phyloP scores from a whole-genome alignment of 2,888 invertebrate species.

The Pachymerium ferrugineum region DNA sequence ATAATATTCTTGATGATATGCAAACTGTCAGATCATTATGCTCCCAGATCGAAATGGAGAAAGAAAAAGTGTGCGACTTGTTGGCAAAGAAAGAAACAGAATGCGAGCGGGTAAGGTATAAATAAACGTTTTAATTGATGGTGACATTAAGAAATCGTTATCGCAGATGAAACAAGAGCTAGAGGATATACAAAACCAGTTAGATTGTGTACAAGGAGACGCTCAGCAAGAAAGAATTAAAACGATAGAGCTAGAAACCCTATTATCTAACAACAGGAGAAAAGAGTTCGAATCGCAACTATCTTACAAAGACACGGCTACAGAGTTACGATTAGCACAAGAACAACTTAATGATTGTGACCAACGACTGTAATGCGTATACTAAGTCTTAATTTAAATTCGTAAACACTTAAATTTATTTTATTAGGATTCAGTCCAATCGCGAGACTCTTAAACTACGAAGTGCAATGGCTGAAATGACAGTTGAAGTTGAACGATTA shows the following conservation, averaged over 20 bases:
- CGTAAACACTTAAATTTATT: not conserved
- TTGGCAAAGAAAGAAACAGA: slow-evolving; percentile 45
- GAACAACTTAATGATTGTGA: slow-evolving; percentile 47
- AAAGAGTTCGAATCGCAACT: slow-evolving; percentile 49
- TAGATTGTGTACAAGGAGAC: slow-evolving; percentile 42
- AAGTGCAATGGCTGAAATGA: slow-evolving; percentile 46
- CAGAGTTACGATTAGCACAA: slow-evolving; percentile 47
- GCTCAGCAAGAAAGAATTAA: slow-evolving; percentile 40
- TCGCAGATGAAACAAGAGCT: slow-evolving; percentile 33
- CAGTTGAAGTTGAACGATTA: slow-evolving; percentile 47
- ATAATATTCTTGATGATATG: slow-evolving; percentile 45
- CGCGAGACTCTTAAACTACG: slow-evolving; percentile 45
- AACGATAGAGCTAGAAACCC: slow-evolving; percentile 42
- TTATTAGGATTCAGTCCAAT: slow-evolving; percentile 35
- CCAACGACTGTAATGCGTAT: slow-evolving; percentile 48
- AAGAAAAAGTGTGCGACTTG: slow-evolving; percentile 46
- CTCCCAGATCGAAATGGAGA: slow-evolving; percentile 45
- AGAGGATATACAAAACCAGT: slow-evolving; percentile 38
- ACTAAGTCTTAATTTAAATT: not conserved
- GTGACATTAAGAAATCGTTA: slow-evolving; percentile 16
- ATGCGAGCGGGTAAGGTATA: slow-evolving; percentile 47
- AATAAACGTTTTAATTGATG: not conserved
- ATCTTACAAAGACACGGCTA: slow-evolving; percentile 45
- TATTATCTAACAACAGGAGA: slow-evolving; percentile 46
- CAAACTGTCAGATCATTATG: slow-evolving; percentile 46